These are phyloP conservation scores for Gracilinanus agilis DNA, from an alignment of 2,113 vertebrate genomes.

Conservation along the genomic window DNA sequence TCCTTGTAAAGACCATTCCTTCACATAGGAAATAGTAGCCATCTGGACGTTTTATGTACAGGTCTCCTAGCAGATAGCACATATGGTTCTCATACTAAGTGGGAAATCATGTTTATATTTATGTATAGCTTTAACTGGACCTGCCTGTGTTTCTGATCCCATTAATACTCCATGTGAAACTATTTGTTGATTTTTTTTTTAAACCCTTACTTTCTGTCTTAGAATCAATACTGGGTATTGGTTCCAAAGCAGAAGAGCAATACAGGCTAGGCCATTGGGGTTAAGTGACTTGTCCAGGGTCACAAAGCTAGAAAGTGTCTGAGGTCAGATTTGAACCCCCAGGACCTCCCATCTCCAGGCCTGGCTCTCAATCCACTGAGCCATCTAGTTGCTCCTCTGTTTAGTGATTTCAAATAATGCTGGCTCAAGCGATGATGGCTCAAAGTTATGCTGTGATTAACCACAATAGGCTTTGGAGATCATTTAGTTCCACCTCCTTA, in stretches of 20 bases:
- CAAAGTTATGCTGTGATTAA: neutral
- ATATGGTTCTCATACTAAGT: neutral
- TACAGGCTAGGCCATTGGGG: too few relatives aligned
- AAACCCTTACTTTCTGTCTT: too few relatives aligned
- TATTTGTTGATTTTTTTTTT: neutral
- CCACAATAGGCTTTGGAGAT: neutral
- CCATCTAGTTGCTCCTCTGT: too few relatives aligned
- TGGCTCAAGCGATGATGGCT: neutral
- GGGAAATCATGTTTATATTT: neutral
- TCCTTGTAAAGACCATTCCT: neutral
- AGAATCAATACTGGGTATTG: too few relatives aligned
- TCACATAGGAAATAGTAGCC: neutral
- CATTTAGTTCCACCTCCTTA: neutral
- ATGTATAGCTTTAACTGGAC: neutral
- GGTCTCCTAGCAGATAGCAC: neutral
- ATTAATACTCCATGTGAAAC: neutral
- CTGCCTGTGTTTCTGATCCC: neutral
- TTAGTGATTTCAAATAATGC: neutral
- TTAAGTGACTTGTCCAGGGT: too few relatives aligned
- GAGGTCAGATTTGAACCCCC: too few relatives aligned
- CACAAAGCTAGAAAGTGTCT: too few relatives aligned
- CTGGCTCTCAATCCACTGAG: too few relatives aligned
- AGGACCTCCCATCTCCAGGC: too few relatives aligned
- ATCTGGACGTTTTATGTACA: neutral
- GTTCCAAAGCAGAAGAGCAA: too few relatives aligned